Conservation (phyloP, 2,797 vertebrate species). For the Phrynocephalus vlangalii region DNA sequence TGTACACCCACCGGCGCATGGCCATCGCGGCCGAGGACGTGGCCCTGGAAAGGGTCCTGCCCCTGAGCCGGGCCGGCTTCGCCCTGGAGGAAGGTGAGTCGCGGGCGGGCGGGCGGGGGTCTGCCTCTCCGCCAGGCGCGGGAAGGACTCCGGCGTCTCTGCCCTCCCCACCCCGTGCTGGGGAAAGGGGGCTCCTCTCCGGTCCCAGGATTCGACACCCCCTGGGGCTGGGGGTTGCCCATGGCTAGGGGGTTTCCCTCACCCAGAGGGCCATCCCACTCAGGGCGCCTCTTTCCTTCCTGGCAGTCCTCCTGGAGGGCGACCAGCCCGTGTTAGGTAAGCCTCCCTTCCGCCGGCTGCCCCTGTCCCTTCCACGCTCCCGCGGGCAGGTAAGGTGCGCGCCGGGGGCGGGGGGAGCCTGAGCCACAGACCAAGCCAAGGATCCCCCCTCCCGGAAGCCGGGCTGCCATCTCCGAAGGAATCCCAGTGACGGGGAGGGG, state of each 20-base stretch:
- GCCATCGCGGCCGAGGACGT: constrained; percentile 93
- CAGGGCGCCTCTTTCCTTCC: not conserved
- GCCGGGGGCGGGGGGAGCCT: no score
- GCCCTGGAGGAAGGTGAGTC: constrained; percentile 87
- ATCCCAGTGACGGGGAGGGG: no score
- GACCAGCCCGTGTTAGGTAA: constrained; percentile 76
- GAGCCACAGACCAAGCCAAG: no score
- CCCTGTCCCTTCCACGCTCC: no score
- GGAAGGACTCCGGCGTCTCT: not conserved
- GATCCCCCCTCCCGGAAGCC: no score
- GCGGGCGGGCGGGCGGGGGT: no score
- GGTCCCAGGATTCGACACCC: no score
- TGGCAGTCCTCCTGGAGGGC: constrained; percentile 68
- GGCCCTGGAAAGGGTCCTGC: constrained; percentile 87
- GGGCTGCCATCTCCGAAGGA: no score
- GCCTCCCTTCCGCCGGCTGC: constrained; percentile 7
- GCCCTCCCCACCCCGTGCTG: no score
- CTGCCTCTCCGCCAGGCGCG: no score
- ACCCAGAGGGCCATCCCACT: not conserved
- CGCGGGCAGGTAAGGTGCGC: no score
- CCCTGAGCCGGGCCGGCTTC: constrained; percentile 83
- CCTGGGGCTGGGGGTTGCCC: not conserved
- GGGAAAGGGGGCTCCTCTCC: no score
- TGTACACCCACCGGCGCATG: constrained; percentile 92
- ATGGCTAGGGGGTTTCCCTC: not conserved